Evolutionary conservation across 1,140 invertebrate genomes (phyloP).

Genomic region (Leucophenga varia): DNA sequence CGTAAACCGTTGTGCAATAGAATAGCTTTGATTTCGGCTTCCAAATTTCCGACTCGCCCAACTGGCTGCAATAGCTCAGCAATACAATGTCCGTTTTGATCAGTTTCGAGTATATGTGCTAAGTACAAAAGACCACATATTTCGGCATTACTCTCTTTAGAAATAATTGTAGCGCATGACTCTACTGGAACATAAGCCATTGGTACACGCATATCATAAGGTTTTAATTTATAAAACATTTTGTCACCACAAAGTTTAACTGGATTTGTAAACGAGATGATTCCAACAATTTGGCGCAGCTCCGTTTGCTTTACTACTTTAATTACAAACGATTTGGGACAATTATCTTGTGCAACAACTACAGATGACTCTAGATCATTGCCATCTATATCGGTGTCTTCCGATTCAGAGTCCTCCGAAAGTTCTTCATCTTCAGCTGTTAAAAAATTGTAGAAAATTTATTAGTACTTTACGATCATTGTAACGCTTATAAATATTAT

Average conservation of each 20-base stretch:
- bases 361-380: constrained; percentile 19
- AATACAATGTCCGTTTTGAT: constrained; percentile 68
- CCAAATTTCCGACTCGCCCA: constrained; percentile 73
- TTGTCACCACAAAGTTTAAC: constrained; percentile 26
- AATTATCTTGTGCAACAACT: constrained; percentile 30
- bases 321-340: constrained; percentile 49
- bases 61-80: constrained; percentile 68
- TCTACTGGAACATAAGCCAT: constrained; percentile 40
- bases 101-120: constrained; percentile 65
- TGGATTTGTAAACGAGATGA: constrained; percentile 46
- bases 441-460: no score
- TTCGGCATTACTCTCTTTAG: constrained; percentile 21
- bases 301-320: constrained; percentile 41
- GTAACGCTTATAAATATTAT: background rate
- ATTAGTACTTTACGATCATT: no score
- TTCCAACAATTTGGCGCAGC: constrained; percentile 41
- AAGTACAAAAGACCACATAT: constrained; percentile 64
- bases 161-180: constrained; percentile 26
- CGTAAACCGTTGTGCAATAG: constrained; percentile 74
- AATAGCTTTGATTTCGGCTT: constrained; percentile 76
- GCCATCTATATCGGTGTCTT: constrained; percentile 33
- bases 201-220: constrained; percentile 41
- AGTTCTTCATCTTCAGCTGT: constrained; percentile 35
- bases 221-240: constrained; percentile 42
- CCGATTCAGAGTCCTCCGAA: constrained; percentile 27